phyloP scores from a whole-genome alignment of 2,113 vertebrate genomes.

The Oreochromis tanganicae region DNA sequence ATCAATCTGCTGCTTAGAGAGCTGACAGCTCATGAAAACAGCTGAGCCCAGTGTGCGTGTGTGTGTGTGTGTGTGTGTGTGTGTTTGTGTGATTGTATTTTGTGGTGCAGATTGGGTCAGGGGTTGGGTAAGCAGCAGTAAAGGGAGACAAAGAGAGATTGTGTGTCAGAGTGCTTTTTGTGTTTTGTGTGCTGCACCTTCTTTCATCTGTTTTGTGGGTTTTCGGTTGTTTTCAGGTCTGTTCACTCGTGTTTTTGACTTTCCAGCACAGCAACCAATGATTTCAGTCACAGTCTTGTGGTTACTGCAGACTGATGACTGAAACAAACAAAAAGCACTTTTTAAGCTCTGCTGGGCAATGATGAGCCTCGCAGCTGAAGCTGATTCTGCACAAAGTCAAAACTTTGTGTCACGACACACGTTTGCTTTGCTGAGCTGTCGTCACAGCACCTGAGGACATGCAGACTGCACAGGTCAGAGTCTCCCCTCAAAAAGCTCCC shows the following conservation, averaged over 20 bases:
- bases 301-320: not conserved
- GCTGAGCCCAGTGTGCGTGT: not conserved
- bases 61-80: not conserved
- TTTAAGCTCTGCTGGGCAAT: not conserved
- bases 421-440: not conserved
- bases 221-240: not conserved
- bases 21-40: not conserved
- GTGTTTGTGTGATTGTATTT: not conserved
- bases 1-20: not conserved
- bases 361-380: not conserved
- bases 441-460: not conserved
- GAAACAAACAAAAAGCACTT: not conserved
- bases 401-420: not conserved
- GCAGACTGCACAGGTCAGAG: not conserved
- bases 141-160: not conserved
- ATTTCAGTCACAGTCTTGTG: not conserved
- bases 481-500: not conserved
- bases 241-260: not conserved
- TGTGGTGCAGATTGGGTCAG: not conserved
- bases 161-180: not conserved
- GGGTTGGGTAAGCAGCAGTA: not conserved
- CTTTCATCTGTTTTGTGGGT: not conserved
- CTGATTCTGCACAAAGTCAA: not conserved
- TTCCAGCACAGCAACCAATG: accelerated
- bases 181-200: not conserved